Conservation (phyloP, 2,888 invertebrate genomes). For the Dryomyza anilis region DNA sequence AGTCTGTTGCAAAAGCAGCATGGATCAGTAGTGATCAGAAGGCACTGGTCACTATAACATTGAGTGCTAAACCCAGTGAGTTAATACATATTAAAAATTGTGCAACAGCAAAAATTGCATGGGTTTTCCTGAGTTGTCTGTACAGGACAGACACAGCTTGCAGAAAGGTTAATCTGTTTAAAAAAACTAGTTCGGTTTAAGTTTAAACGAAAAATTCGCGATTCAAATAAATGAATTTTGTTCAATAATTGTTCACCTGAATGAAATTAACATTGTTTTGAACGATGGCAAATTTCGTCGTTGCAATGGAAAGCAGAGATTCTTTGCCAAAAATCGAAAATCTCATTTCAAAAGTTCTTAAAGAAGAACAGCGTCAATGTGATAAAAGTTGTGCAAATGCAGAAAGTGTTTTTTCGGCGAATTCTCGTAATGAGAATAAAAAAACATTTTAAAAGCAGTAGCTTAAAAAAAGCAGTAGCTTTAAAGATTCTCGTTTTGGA, state of each 20-base stretch:
- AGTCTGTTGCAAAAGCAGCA: neutral
- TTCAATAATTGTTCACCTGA: conserved; percentile 22
- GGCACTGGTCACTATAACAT: conserved; percentile 25
- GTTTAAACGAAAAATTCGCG: conserved; percentile 3
- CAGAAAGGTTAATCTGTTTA: too few relatives aligned
- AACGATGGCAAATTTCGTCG: conserved; percentile 23
- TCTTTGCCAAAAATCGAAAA: conserved; percentile 25
- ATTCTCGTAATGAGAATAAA: conserved; percentile 7
- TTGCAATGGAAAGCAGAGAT: conserved; percentile 32
- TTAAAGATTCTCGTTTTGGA: too few relatives aligned
- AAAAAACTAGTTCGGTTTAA: conserved; percentile 26
- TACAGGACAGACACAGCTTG: conserved; percentile 30
- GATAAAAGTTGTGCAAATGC: conserved; percentile 10
- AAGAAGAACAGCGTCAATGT: conserved; percentile 24
- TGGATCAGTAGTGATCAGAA: conserved; percentile 11
- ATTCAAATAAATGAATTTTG: too few relatives aligned
- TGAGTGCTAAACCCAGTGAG: conserved; percentile 24
- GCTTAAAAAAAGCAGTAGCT: too few relatives aligned
- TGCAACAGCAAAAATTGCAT: conserved; percentile 21
- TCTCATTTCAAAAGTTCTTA: conserved; percentile 30
- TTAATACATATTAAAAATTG: conserved; percentile 26
- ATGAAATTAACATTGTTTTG: conserved; percentile 21
- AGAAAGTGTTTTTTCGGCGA: conserved; percentile 19
- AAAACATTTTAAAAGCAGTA: too few relatives aligned
- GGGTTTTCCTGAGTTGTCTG: conserved; percentile 20